phyloP scores from a whole-genome alignment of 2,797 vertebrate species.

The Naso thynnoides region DNA sequence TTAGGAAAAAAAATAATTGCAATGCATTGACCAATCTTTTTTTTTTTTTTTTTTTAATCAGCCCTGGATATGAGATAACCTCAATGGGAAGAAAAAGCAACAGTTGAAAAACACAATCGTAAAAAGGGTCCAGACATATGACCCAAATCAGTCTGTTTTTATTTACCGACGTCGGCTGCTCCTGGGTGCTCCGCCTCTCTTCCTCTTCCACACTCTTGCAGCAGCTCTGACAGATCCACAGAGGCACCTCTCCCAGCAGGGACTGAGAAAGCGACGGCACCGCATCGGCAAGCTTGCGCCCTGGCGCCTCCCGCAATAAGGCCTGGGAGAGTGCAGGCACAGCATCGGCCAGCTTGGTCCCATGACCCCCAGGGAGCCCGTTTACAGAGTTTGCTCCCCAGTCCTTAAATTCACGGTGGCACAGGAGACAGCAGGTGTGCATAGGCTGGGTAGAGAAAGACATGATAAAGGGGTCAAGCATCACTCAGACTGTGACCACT shows the following conservation, averaged over 20 bases:
- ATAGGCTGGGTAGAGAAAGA: constrained; percentile 85
- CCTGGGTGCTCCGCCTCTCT: constrained; percentile 92
- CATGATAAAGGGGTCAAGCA: constrained; percentile 34
- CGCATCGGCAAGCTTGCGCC: constrained; percentile 93
- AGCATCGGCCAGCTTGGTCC: constrained; percentile 87
- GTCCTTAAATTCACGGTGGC: constrained; percentile 97
- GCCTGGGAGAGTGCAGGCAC: constrained; percentile 96
- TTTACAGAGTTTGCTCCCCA: constrained; percentile 93
- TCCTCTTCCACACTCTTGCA: constrained; percentile 98
- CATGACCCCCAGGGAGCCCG: constrained; percentile 90
- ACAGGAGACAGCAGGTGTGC: constrained; percentile 98
- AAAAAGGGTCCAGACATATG: constrained; percentile 26
- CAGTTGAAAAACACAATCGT: no score
- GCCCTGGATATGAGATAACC: constrained; percentile 5
- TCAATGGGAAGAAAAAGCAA: background rate
- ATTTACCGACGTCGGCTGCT: constrained; percentile 92
- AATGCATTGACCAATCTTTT: no score
- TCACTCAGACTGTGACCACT: background rate
- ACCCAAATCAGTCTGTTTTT: constrained; percentile 52
- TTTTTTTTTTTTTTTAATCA: no score
- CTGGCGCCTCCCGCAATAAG: constrained; percentile 92
- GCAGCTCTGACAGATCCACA: constrained; percentile 99
- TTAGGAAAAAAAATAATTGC: no score
- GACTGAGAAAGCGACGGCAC: constrained; percentile 97
- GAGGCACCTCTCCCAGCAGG: constrained; percentile 96